Conservation (phyloP, 2,113 vertebrate species). For the Panthera leo region DNA sequence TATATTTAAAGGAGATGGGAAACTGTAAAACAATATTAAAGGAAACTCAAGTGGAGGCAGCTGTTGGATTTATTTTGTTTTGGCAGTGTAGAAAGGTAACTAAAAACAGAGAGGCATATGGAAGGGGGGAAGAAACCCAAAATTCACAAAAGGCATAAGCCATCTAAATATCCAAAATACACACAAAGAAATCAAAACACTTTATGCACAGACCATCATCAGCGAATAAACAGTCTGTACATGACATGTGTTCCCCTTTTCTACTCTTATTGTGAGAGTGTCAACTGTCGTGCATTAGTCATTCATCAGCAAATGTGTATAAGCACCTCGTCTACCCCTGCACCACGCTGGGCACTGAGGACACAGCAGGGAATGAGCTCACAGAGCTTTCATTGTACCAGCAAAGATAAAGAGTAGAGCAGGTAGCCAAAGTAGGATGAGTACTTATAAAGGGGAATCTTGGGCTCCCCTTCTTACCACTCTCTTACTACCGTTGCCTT, state of each 20-base stretch:
- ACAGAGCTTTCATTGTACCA: background rate
- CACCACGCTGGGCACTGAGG: background rate
- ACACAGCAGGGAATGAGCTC: background rate
- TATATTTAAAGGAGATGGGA: slow-evolving; percentile 38
- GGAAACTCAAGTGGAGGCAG: slow-evolving; percentile 40
- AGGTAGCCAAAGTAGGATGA: background rate
- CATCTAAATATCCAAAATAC: slow-evolving; percentile 52
- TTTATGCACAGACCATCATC: slow-evolving; percentile 28
- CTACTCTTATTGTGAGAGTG: background rate
- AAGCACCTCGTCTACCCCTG: background rate
- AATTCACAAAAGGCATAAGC: slow-evolving; percentile 40
- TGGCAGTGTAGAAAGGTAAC: slow-evolving; percentile 59
- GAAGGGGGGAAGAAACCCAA: background rate
- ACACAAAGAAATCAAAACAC: slow-evolving; percentile 47
- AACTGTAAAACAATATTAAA: slow-evolving; percentile 24
- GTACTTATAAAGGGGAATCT: background rate
- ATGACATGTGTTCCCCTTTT: slow-evolving; percentile 50
- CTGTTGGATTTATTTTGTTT: slow-evolving; percentile 60
- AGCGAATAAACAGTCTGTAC: slow-evolving; percentile 63
- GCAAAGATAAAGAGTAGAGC: background rate
- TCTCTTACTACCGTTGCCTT: background rate
- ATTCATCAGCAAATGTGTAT: background rate
- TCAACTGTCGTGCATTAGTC: background rate
- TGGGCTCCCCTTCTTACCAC: background rate
- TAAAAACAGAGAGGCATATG: slow-evolving; percentile 65